Evolutionary conservation across 2,888 invertebrate genomes (phyloP).

Genomic region (Campopleginae sp.): DNA sequence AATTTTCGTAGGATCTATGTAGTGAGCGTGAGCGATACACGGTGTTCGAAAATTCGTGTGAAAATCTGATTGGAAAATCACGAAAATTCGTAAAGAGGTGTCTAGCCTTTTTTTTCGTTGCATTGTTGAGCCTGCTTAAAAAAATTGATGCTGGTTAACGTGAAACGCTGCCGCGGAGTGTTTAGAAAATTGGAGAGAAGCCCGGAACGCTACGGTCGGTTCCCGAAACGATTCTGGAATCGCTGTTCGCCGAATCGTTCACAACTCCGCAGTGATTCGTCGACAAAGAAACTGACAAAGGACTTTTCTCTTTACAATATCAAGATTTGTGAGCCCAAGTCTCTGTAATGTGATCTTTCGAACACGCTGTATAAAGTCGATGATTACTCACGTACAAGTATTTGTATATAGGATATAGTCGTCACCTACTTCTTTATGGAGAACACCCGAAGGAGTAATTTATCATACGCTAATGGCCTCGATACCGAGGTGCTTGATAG

Average conservation of each 20-base stretch:
- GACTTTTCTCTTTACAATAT: not conserved
- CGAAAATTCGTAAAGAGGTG: not conserved
- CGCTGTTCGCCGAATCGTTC: not conserved
- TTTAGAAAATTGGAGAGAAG: not conserved
- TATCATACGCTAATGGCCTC: constrained; percentile 66
- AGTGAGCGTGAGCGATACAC: not conserved
- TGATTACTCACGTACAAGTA: constrained; percentile 6
- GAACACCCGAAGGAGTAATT: constrained; percentile 63
- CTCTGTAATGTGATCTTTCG: not conserved
- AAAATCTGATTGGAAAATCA: not conserved
- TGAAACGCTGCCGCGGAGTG: not conserved
- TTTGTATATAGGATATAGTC: constrained; percentile 4
- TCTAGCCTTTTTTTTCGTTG: not conserved
- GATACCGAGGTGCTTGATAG: constrained; percentile 46
- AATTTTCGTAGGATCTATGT: constrained; percentile 54
- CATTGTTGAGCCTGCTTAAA: not conserved
- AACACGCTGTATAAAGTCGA: not conserved
- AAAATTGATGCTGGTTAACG: not conserved
- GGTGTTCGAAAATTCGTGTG: not conserved
- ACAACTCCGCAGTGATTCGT: not conserved
- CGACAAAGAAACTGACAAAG: not conserved
- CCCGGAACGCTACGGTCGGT: not conserved
- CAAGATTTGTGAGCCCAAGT: not conserved
- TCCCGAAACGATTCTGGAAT: not conserved
- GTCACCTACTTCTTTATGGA: constrained; percentile 48